These are phyloP conservation scores for Helicorthomorpha holstii DNA, from an alignment of 1,140 invertebrate genomes.

Conservation along the genomic window DNA sequence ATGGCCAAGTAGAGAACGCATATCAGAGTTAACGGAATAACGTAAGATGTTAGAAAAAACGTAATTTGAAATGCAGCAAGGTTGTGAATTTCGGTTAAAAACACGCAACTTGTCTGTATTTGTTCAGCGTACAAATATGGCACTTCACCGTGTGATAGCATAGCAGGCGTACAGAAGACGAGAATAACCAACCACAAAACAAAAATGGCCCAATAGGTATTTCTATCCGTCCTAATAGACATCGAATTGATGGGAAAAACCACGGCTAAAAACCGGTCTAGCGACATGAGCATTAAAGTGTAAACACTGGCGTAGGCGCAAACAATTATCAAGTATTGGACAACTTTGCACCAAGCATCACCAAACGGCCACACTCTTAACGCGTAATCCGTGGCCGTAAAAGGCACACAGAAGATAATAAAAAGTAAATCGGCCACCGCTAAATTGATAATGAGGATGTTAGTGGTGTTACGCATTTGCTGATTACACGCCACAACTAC, in stretches of 20 bases:
- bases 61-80: slow-evolving; percentile 52
- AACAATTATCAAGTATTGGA: slow-evolving; percentile 66
- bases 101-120: slow-evolving; percentile 43
- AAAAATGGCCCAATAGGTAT: slow-evolving; percentile 59
- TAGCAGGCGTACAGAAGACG: slow-evolving; percentile 51
- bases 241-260: slow-evolving; percentile 84
- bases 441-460: slow-evolving; percentile 74
- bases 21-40: slow-evolving; percentile 67
- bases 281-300: slow-evolving; percentile 84
- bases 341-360: slow-evolving; percentile 72
- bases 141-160: slow-evolving; percentile 59
- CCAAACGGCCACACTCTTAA: slow-evolving; percentile 80
- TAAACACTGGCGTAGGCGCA: slow-evolving; percentile 87
- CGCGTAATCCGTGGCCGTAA: slow-evolving; percentile 75
- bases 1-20: slow-evolving; percentile 79
- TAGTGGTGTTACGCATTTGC: slow-evolving; percentile 83
- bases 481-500: slow-evolving; percentile 64
- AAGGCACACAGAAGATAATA: slow-evolving; percentile 88
- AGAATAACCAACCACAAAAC: slow-evolving; percentile 63
- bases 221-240: slow-evolving; percentile 65
- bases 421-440: slow-evolving; percentile 83
- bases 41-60: slow-evolving; percentile 71
- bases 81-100: slow-evolving; percentile 44
- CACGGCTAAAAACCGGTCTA: slow-evolving; percentile 86
- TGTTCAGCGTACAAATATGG: slow-evolving; percentile 38